Evolutionary conservation across 2,113 vertebrate genomes (phyloP), one percentile per base, ranked within the genome.

Genomic region (Strix uralensis): DNA sequence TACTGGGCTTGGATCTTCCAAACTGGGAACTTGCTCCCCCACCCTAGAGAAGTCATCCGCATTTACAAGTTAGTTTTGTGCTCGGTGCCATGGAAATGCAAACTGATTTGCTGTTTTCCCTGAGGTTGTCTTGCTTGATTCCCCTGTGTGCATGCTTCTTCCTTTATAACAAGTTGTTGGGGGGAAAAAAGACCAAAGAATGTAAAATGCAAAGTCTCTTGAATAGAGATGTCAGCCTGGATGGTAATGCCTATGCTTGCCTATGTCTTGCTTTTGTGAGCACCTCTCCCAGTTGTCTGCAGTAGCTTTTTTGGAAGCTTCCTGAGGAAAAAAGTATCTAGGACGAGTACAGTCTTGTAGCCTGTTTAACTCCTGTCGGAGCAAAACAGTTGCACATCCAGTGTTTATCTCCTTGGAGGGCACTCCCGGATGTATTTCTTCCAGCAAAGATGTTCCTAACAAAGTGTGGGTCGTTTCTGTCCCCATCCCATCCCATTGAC

Each of bases 341-440:
- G 93, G 90, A 54, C 96, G 88, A 88, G 96, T 32, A 6, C 59
- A 73, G 84, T 63, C 96, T 94, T 97, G 96, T 69, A 92, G 57
- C 14, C 42, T 73, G 20, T 52, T 90, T 54, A 59, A 62, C 61
- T 93, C 61, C 57, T 92, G 52, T 93, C 2, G 3, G 59, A 88
- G 86, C 47, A 67, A 74, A 95, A 27, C 87, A 49, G 44, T 86
- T 74, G 72, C 46, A 58, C 54, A 40, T 80, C 40, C 92, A 65
- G 55, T 0, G 0, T 85, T 87, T 74, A 52, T 94, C 78, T 87
- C n/a, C 18, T 77, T 2, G 29, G 58, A 80, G 89, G 47, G 34
- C 55, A 40, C 34, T 92, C 66, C 58, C 62, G 65, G 62, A 54
- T 0, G 7, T 21, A 5, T 17, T 87, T 42, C 52, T 67, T 82